Evolutionary conservation across 2,888 invertebrate genomes (phyloP), one percentile per base, ranked within the genome.

Genomic region (Scrobipalpa atriplicella): DNA sequence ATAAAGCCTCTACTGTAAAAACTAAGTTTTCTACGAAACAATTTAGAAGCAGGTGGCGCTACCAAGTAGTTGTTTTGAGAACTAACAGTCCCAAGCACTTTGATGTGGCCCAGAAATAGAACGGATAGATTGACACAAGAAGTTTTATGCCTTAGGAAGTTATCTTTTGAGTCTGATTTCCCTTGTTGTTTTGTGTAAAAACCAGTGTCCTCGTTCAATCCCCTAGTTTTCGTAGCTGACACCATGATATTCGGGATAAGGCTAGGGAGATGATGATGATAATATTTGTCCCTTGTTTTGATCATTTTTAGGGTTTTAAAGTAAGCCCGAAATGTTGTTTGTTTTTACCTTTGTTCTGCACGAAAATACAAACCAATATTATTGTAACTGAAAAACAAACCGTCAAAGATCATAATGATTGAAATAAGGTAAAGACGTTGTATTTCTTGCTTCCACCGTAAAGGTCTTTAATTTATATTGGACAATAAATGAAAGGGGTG

Each of bases 401-500:
- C 18, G 18, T 52, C 1, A 52, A 19, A 52, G 8, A 47, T 47
- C n/a, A 43, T 47, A n/a, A 47, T 47, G 52, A 52, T 52, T 52
- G 19, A 52, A 19, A 52, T 52, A 19, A 52, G 19, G 21, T 21
- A 21, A 56, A 29, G 29, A 16, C 16, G n/a, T 38, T 51, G 9
- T 29, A 38, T 52, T 52, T 52, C 63, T 63, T 51, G 8, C 18
- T 9, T 21, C 18, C 1, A 29, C 21, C 43, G 10, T 43, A 21
- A 43, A 21, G 11, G 36, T 52, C 63, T 63, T 63, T 51, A 52
- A 63, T 63, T 63, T 63, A 63, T 63, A 38, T 63, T 63, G 52
- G 63, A 51, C 63, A 38, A 52, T 63, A 63, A 63, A 51, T 52
- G 63, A 47, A 47, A 36, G 36, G 63, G 63, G 52, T 58, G 63